Conservation (phyloP, 2,888 invertebrate genomes). For the Blastobasis lacticolella region DNA sequence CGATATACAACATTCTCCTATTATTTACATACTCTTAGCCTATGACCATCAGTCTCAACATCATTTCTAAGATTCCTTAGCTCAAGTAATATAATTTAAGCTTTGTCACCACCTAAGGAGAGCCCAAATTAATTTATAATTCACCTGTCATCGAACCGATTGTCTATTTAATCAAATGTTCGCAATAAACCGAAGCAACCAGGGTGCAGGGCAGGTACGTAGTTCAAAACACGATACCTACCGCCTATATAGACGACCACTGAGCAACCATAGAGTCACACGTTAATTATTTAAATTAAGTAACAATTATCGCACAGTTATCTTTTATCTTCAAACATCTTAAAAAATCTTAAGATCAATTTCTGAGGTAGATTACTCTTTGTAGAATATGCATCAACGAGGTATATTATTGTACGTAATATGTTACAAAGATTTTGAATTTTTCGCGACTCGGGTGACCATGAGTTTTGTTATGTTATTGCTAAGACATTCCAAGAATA, state of each 20-base stretch:
- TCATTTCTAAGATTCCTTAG: constrained; percentile 59
- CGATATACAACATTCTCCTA: constrained; percentile 68
- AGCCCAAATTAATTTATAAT: constrained; percentile 32
- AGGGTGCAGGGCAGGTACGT: constrained; percentile 46
- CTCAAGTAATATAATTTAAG: constrained; percentile 57
- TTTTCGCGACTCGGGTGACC: constrained; percentile 30
- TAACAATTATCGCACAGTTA: constrained; percentile 64
- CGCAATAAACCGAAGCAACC: constrained; percentile 46
- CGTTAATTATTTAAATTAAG: constrained; percentile 61
- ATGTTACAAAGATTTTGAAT: constrained; percentile 35
- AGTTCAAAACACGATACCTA: constrained; percentile 52
- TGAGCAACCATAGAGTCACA: constrained; percentile 66
- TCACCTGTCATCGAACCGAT: too few relatives aligned
- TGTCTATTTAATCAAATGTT: constrained; percentile 17
- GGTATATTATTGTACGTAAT: constrained; percentile 59
- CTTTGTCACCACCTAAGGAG: constrained; percentile 55
- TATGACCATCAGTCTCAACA: constrained; percentile 72
- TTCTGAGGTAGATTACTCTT: constrained; percentile 69
- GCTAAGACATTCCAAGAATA: constrained; percentile 16
- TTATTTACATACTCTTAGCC: constrained; percentile 72
- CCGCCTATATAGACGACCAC: constrained; percentile 41
- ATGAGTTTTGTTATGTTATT: not conserved
- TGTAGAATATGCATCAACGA: constrained; percentile 68
- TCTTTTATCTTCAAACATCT: constrained; percentile 48
- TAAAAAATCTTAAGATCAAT: constrained; percentile 71